Conservation (phyloP, 2,888 invertebrate genomes). For the Cryptocephalus moraei region DNA sequence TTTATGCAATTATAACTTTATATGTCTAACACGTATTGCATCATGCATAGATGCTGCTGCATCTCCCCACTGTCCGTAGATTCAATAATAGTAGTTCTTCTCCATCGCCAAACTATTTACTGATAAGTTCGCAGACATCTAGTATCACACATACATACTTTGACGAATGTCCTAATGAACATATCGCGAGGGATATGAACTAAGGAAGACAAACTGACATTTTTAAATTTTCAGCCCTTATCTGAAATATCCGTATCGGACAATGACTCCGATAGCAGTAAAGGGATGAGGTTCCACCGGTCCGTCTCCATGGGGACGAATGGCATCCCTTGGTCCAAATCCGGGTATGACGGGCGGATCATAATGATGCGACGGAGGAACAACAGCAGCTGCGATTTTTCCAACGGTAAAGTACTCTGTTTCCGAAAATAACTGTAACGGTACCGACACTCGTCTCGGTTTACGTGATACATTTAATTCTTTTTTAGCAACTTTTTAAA, state of each 20-base stretch:
- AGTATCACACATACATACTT: too few species aligned
- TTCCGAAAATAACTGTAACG: too few species aligned
- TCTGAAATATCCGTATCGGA: conserved; percentile 47
- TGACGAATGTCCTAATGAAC: too few species aligned
- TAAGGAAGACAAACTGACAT: too few species aligned
- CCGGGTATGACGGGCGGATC: conserved; percentile 46
- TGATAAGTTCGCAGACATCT: too few species aligned
- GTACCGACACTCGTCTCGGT: too few species aligned
- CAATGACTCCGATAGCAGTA: conserved; percentile 40
- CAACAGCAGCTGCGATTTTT: conserved; percentile 59
- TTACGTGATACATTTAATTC: too few species aligned
- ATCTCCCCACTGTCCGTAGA: conserved; percentile 1
- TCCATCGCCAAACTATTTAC: too few species aligned
- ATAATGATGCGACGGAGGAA: conserved; percentile 56
- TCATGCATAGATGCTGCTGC: too few species aligned
- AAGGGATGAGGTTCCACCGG: conserved; percentile 62
- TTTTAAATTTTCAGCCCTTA: conserved; percentile 35
- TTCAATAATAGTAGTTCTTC: background rate
- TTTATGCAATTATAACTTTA: too few species aligned
- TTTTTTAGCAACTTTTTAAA: background rate
- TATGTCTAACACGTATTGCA: too few species aligned
- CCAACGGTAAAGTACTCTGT: conserved; percentile 32
- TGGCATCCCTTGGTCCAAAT: conserved; percentile 50
- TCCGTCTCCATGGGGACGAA: conserved; percentile 79
- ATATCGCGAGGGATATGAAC: too few species aligned